These are phyloP conservation scores for Pelecanus crispus DNA, from an alignment of 2,113 vertebrate genomes.

Conservation along the genomic window DNA sequence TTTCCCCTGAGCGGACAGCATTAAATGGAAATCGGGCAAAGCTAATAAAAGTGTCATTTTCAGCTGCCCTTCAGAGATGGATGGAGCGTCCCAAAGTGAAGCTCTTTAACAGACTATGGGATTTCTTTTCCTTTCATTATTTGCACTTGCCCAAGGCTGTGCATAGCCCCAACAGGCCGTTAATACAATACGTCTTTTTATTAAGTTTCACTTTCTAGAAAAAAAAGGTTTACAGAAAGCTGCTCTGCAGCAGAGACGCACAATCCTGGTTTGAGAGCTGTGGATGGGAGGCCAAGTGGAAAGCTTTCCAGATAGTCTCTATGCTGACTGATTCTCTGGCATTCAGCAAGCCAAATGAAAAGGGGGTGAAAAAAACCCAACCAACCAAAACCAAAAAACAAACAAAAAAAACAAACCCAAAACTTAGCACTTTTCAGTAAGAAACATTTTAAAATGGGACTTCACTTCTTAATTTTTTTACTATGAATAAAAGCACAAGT, in stretches of 20 bases:
- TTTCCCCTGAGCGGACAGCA: neutral
- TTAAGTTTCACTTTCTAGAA: neutral
- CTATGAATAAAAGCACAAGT: slow-evolving; percentile 69
- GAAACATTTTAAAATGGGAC: slow-evolving; percentile 52
- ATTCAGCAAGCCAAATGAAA: slow-evolving; percentile 8
- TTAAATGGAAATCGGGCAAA: neutral
- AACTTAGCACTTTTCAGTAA: slow-evolving; percentile 31
- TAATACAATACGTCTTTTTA: slow-evolving; percentile 9
- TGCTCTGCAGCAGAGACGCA: slow-evolving; percentile 20
- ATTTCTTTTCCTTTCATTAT: neutral
- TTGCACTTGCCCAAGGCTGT: slow-evolving; percentile 18
- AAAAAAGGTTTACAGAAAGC: neutral
- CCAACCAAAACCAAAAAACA: too few relatives aligned
- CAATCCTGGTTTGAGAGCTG: neutral
- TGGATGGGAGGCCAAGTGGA: neutral
- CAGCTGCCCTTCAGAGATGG: slow-evolving; percentile 7
- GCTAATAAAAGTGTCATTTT: neutral
- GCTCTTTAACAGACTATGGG: neutral
- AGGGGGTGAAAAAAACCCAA: too few relatives aligned
- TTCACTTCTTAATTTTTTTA: slow-evolving; percentile 46
- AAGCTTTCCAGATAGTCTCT: slow-evolving; percentile 15
- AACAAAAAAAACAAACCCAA: too few relatives aligned
- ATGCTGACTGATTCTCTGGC: slow-evolving; percentile 1
- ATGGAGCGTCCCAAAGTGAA: neutral
- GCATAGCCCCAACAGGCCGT: neutral